These are phyloP conservation scores for Romanomermis culicivorax DNA, from an alignment of 2,888 invertebrate genomes.

Conservation along the genomic window DNA sequence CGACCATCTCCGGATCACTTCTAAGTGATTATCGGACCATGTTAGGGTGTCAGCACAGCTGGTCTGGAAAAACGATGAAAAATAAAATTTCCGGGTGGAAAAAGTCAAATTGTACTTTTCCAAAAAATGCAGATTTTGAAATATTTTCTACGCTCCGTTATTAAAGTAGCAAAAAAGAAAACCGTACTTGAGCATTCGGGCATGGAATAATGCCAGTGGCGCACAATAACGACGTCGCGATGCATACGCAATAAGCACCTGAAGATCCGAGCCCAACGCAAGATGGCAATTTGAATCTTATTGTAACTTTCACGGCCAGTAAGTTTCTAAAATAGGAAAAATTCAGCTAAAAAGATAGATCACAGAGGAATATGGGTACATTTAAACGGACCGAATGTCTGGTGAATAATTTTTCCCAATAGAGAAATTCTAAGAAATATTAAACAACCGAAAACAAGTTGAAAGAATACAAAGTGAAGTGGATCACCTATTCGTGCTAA, in stretches of 20 bases:
- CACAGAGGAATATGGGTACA: too few species aligned
- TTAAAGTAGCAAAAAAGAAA: too few species aligned
- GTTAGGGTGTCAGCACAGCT: slow-evolving; percentile 20
- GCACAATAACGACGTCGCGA: slow-evolving; percentile 50
- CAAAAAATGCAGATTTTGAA: not conserved
- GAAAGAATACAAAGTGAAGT: slow-evolving; percentile 1
- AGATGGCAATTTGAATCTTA: slow-evolving; percentile 27
- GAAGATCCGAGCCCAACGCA: slow-evolving; percentile 66
- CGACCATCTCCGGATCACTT: slow-evolving; percentile 56
- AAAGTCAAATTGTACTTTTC: too few species aligned
- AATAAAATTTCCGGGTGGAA: too few species aligned
- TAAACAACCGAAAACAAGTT: too few species aligned
- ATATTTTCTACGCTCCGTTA: not conserved
- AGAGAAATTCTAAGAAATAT: too few species aligned
- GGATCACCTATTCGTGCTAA: too few species aligned
- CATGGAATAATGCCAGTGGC: slow-evolving; percentile 26
- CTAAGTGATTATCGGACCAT: slow-evolving; percentile 29
- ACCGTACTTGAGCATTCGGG: slow-evolving; percentile 22
- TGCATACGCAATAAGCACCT: slow-evolving; percentile 67
- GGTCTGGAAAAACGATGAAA: too few species aligned
- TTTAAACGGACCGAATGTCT: too few species aligned
- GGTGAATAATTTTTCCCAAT: too few species aligned
- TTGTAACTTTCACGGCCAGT: slow-evolving; percentile 27
- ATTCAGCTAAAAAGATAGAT: too few species aligned
- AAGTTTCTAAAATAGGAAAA: slow-evolving; percentile 27